phyloP scores from a whole-genome alignment of 2,888 invertebrate genomes.

The Brassicogethes aeneus region DNA sequence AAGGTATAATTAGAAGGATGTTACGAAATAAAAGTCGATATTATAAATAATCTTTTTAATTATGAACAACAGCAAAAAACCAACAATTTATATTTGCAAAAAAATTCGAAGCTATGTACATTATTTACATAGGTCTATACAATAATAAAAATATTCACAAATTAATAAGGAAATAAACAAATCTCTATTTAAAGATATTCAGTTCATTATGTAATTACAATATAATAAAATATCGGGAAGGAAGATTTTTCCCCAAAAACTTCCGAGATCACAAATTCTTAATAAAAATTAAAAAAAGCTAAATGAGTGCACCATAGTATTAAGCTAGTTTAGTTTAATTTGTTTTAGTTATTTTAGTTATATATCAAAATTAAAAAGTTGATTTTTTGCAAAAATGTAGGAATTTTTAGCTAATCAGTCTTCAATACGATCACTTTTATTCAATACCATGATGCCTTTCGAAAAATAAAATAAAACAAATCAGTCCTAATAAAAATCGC shows the following conservation, averaged over 20 bases:
- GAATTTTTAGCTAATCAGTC: conserved; percentile 12
- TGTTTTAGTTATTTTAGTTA: neutral
- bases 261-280: conserved; percentile 7
- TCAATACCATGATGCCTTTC: conserved; percentile 13
- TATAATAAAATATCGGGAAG: neutral
- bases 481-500: conserved; percentile 16
- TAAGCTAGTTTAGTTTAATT: conserved; percentile 1
- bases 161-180: neutral
- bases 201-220: conserved; percentile 1
- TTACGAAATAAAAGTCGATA: no score
- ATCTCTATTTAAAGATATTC: conserved; percentile 1
- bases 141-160: conserved; percentile 12
- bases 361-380: neutral
- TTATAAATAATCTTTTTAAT: conserved; percentile 17
- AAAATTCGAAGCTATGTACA: conserved; percentile 38
- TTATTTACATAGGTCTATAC: conserved; percentile 31
- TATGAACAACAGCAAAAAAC: conserved; percentile 36
- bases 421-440: conserved; percentile 14
- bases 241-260: neutral
- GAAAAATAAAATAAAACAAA: conserved; percentile 4
- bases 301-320: conserved; percentile 5
- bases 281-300: conserved; percentile 3
- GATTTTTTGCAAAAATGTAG: neutral
- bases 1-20: no score
- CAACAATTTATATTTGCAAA: conserved; percentile 31